Conservation (phyloP, 1,140 invertebrate species). For the Drosophila kurseongensis region DNA sequence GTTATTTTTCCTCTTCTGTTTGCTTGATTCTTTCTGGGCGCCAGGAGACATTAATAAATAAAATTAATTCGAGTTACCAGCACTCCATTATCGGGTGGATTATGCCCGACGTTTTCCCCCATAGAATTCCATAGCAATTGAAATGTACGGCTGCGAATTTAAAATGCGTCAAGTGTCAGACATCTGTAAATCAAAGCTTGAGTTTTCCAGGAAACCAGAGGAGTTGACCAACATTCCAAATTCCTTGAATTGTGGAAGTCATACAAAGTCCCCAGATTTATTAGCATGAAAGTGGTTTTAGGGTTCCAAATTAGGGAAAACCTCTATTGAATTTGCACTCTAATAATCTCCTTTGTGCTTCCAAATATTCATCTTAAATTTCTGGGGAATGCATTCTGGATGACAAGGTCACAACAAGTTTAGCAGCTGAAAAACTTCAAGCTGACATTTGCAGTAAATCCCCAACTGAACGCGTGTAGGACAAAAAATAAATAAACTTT, state of each 20-base stretch:
- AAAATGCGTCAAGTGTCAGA: slow-evolving; percentile 20
- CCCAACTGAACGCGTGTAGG: not conserved
- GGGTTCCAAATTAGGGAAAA: not conserved
- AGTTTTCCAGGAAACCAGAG: not conserved
- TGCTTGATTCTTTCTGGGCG: slow-evolving; percentile 1
- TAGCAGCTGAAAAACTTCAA: slow-evolving; percentile 4
- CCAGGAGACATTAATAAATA: slow-evolving; percentile 39
- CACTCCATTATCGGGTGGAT: slow-evolving; percentile 34
- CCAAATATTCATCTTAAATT: not conserved
- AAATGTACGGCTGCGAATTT: slow-evolving; percentile 34
- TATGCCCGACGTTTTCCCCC: not conserved
- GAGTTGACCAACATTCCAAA: not conserved
- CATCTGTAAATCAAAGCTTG: slow-evolving; percentile 6
- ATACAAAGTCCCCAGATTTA: not conserved
- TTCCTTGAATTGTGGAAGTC: slow-evolving; percentile 1
- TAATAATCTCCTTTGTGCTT: not conserved
- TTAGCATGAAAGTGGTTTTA: not conserved
- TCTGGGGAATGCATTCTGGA: not conserved
- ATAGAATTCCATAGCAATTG: slow-evolving; percentile 10
- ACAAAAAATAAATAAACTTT: slow-evolving; percentile 10
- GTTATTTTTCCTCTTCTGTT: not conserved
- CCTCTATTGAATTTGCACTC: too few relatives aligned
- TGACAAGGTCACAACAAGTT: slow-evolving; percentile 2
- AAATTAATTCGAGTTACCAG: slow-evolving; percentile 38
- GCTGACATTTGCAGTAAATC: slow-evolving; percentile 18